Base-by-base conservation (phyloP, 2,113 vertebrate species). In the Bufo gargarizans region DNA sequence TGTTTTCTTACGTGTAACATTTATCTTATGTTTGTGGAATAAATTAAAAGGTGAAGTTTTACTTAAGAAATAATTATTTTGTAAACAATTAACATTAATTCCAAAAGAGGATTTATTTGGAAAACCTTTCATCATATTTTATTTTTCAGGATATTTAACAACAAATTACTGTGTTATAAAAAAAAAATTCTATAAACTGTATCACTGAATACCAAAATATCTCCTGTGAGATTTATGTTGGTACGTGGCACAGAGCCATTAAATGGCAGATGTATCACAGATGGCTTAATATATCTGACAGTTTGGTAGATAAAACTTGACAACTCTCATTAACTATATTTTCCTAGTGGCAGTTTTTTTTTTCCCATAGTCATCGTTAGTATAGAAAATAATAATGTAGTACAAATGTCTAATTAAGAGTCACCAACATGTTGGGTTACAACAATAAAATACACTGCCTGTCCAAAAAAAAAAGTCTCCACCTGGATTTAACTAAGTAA, bases 231-330 rank as follows among this genome's bases (percentile, higher is more conserved):
- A 19, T 77, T 53, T 33, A 71, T 71, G 67, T 71, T 43, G 4
- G 3, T 43, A 14, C 43, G 67, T 33, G 13, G 67, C 5, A 69
- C 67, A 71, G 67, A 71, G 67, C 33, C 12, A 71, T 50, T 77
- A 77, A 77, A 77, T 16, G 13, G 19, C 45, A 77, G 76, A 77
- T 50, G 45, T 77, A 53, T 53, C 76, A 77, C 76, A 77, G 49
- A 77, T 19, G 49, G 76, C 49, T 77, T 77, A 77, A 50, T 77
- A 77, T 53, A 77, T 77, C 49, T 53, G 45, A 50, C 45, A 77
- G 45, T 9, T 77, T 53, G 49, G 45, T 77, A 53, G 49, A 77
- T 53, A 53, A 77, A 77, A 49, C 45, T 77, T 74, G 43, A 47
- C 43, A 50, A 77, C 47, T 49, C 16, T 77, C 43, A 77, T 50